Evolutionary conservation across 2,888 invertebrate species (phyloP).

Genomic region (Drosophila falleni): DNA sequence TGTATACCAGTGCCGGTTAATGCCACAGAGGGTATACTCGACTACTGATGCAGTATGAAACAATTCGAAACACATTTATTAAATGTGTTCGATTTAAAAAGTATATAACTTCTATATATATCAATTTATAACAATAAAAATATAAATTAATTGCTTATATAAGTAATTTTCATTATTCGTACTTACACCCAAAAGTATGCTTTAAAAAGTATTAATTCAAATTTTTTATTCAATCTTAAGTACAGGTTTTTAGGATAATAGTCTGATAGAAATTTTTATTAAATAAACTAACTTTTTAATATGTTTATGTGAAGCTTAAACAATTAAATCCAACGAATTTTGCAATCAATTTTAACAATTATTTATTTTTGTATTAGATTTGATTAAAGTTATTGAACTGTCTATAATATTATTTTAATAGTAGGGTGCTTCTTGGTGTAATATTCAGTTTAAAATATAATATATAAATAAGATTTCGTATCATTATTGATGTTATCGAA

Average conservation of each 20-base stretch:
- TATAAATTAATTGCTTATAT: too few relatives aligned
- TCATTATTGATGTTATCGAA: slow-evolving; percentile 36
- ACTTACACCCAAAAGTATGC: slow-evolving; percentile 21
- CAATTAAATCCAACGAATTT: background rate
- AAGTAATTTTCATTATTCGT: too few relatives aligned
- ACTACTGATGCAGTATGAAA: background rate
- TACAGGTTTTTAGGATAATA: background rate
- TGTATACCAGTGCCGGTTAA: slow-evolving; percentile 15
- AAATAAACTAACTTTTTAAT: too few relatives aligned
- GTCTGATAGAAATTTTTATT: background rate
- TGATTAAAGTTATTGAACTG: background rate
- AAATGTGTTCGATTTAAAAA: background rate
- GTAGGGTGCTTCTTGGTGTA: background rate
- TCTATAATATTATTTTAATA: background rate
- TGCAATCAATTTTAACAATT: background rate
- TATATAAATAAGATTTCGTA: slow-evolving; percentile 15
- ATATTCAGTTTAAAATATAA: background rate
- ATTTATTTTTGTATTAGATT: background rate
- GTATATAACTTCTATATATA: background rate
- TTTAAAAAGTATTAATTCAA: background rate
- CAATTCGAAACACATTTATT: background rate
- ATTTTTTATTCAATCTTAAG: background rate
- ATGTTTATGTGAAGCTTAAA: background rate
- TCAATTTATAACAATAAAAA: too few relatives aligned
- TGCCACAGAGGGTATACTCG: slow-evolving; percentile 9